Evolutionary conservation across 1,140 invertebrate genomes (phyloP), one percentile per base, ranked within the genome.

Genomic region (Procambarus clarkii): DNA sequence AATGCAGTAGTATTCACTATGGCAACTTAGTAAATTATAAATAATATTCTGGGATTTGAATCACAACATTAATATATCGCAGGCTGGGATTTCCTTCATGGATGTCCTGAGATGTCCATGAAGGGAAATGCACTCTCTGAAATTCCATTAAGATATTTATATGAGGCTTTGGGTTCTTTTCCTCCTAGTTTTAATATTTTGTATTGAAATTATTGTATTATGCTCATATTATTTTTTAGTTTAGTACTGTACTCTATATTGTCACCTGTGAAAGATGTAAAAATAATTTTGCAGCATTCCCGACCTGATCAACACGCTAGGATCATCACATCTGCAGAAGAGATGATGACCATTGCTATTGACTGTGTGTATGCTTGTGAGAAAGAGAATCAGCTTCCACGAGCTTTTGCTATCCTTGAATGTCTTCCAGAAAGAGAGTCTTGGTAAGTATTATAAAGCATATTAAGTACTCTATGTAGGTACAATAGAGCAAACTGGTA

Each of bases 311-410:
- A 93, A 24, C 81, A 92, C 18, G 93, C 94, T 11, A 94, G 94
- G 9, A 94, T 95, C 2, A 94, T 95, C 46, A 83, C 91, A 7
- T 93, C 94, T 85, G 93, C 94, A 46, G 93, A 92, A 46, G 94
- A 95, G 77, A 90, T 95, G 24, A 94, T 96, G 93, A 93, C 93
- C n/a, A 91, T 95, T 11, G 95, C 95, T 13, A 89, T 96, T 15
- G 95, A 95, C 80, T 95, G 95, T 92, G 93, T 96, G 60, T 96
- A 96, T 93, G 93, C 94, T 13, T 95, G 95, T 94, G 93, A 95
- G 92, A 94, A 94, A 93, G 94, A 93, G 91, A 94, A 95, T 90
- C 95, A 96, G 93, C 92, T 95, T n/a, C 92, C 94, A 11, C 93
- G 94, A 34, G 94, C 95, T 11, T 93, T 94, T 85, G 93, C 94